Evolutionary conservation across 2,888 invertebrate species (phyloP).

Genomic region (Conchocele bisecta): DNA sequence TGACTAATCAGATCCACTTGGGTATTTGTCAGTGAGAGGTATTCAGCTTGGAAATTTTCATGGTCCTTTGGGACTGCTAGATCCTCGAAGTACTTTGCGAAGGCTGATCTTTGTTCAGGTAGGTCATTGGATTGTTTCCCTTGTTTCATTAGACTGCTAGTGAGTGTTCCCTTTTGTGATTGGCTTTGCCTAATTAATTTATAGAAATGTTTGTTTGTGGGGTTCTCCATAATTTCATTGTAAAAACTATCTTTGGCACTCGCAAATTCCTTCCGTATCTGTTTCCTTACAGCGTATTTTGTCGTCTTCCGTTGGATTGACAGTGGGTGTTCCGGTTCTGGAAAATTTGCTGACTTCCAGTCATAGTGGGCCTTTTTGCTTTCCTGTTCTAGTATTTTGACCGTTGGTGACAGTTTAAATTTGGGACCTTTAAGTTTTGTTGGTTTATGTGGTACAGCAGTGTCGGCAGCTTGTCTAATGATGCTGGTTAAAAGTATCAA

Average conservation of each 20-base stretch:
- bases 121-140: background rate
- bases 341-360: background rate
- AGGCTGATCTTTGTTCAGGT: too few relatives aligned
- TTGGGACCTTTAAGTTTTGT: background rate
- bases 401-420: background rate
- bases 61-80: too few relatives aligned
- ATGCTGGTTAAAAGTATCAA: background rate
- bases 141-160: background rate
- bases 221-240: background rate
- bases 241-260: background rate
- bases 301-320: background rate
- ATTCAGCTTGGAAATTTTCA: too few relatives aligned
- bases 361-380: background rate
- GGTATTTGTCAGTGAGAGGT: too few relatives aligned
- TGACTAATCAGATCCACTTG: too few relatives aligned
- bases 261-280: slow-evolving; percentile 1
- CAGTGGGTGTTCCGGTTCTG: background rate
- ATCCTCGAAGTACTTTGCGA: too few relatives aligned
- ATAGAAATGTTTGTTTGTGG: background rate
- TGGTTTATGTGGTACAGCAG: background rate
- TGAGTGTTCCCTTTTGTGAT: background rate
- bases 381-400: background rate
- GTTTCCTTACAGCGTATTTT: background rate
- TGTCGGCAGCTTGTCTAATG: background rate
- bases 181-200: background rate